phyloP scores from a whole-genome alignment of 2,113 vertebrate genomes.

The Seriola rivoliana region DNA sequence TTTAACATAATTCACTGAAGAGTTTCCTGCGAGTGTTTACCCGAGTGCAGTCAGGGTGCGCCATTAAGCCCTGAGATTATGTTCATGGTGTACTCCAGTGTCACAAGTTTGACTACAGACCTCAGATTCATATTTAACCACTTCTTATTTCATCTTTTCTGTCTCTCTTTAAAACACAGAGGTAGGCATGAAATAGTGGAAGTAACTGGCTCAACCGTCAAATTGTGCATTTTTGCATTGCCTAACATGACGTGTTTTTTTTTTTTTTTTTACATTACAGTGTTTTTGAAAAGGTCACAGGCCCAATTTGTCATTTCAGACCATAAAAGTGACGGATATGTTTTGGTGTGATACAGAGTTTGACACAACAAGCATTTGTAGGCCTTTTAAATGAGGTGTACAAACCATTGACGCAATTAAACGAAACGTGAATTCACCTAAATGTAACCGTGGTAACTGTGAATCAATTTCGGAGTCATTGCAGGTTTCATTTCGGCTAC shows the following conservation, averaged over 20 bases:
- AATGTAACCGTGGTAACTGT: no score
- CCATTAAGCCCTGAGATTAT: not conserved
- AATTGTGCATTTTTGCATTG: not conserved
- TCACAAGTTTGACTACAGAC: not conserved
- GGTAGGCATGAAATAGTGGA: accelerated
- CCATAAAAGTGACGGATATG: not conserved
- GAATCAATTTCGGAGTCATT: no score
- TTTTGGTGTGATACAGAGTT: not conserved
- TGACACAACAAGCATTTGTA: not conserved
- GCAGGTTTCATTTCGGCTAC: no score
- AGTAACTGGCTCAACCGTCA: not conserved
- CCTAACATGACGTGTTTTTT: not conserved
- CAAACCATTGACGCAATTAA: no score
- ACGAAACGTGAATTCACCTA: no score
- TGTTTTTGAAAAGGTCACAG: not conserved
- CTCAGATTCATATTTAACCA: not conserved
- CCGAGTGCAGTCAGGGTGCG: not conserved
- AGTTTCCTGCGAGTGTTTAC: constrained; percentile 16
- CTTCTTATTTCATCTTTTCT: not conserved
- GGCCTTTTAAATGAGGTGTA: no score
- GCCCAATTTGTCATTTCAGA: not conserved
- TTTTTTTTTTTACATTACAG: not conserved
- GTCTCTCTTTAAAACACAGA: not conserved
- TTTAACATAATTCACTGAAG: not conserved
- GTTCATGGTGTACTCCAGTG: not conserved